Conservation (phyloP, 2,797 vertebrate species). For the Acomys russatus region DNA sequence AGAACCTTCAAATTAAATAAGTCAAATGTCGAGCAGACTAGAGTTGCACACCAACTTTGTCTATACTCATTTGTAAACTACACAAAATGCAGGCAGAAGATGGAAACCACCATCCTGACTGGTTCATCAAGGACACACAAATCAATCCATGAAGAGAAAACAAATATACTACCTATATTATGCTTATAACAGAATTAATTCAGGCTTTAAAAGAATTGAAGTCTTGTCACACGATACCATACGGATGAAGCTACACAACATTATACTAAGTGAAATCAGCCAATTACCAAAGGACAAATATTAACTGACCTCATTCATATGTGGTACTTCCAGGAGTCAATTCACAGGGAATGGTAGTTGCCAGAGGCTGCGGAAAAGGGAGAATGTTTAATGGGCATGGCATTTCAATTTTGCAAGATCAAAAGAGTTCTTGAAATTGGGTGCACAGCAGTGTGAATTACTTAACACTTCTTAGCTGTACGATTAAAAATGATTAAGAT, state of each 20-base stretch:
- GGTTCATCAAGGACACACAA: too few species aligned
- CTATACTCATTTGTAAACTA: neutral
- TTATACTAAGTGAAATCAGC: neutral
- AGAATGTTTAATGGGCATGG: neutral
- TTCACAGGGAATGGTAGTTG: neutral
- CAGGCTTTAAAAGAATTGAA: neutral
- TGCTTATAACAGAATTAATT: neutral
- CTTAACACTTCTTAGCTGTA: neutral
- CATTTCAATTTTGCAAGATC: neutral
- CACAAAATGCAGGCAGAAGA: neutral
- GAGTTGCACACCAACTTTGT: neutral
- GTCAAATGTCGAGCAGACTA: neutral
- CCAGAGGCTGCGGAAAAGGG: neutral
- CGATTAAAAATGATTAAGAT: neutral
- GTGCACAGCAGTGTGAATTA: too few species aligned
- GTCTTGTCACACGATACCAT: neutral
- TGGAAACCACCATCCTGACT: neutral
- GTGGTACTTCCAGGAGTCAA: neutral
- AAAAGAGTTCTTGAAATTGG: neutral
- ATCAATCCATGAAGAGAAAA: neutral
- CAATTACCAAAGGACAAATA: neutral
- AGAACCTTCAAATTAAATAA: neutral
- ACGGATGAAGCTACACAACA: neutral
- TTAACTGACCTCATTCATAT: neutral
- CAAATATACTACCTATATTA: too few species aligned